A percentile compares a stretch with the other conserved stretches of the same genome.
Conservation (phyloP, 2,888 invertebrate species). For the Cephonodes hylas region DNA sequence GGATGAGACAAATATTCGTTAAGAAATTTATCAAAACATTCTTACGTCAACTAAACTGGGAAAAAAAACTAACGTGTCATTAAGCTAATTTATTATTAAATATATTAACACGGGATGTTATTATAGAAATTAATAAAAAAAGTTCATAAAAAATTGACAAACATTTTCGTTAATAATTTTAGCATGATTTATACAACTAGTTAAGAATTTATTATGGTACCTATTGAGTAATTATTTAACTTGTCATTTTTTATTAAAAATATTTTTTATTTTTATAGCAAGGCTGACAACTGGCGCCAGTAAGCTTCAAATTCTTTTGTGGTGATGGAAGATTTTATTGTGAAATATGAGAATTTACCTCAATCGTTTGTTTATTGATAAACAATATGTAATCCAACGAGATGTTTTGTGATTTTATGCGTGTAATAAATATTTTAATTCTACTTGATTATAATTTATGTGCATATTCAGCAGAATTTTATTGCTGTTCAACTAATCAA, state of each 20-base stretch:
- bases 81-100: not conserved
- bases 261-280: constrained; percentile 37
- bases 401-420: constrained; percentile 10
- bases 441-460: not conserved
- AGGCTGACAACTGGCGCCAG: constrained; percentile 57
- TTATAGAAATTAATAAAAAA: not conserved
- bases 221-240: constrained; percentile 43
- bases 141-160: not conserved
- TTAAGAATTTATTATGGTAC: constrained; percentile 39
- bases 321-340: constrained; percentile 35
- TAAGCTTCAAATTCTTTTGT: constrained; percentile 42
- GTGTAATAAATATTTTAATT: constrained; percentile 13
- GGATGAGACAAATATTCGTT: not conserved
- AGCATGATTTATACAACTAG: not conserved
- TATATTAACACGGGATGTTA: not conserved
- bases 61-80: not conserved
- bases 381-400: not conserved
- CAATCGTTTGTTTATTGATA: constrained; percentile 16
- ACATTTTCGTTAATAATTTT: not conserved
- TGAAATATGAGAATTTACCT: constrained; percentile 28
- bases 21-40: not conserved
- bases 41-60: not conserved
- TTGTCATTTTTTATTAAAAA: constrained; percentile 33
- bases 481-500: not conserved
- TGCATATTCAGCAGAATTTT: not conserved